These are phyloP conservation scores for Cordilura impudica DNA, from an alignment of 2,888 invertebrate genomes.

Conservation along the genomic window DNA sequence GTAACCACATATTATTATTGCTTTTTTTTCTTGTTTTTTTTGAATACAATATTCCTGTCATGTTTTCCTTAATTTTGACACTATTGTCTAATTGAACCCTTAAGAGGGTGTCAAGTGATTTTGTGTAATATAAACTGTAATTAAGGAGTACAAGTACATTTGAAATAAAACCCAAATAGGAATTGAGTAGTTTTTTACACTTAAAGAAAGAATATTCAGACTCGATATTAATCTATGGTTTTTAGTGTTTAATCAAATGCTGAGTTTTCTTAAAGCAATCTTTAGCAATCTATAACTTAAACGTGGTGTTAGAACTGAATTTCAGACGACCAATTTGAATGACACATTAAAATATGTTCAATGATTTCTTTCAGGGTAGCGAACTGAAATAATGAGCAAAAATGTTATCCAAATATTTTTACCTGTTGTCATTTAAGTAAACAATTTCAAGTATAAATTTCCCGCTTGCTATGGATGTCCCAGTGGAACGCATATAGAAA, in stretches of 20 bases:
- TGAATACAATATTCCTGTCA: conserved; percentile 15
- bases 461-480: conserved; percentile 23
- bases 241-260: too few relatives aligned
- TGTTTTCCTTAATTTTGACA: conserved; percentile 23
- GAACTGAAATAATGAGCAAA: conserved; percentile 22
- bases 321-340: too few relatives aligned
- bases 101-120: conserved; percentile 18
- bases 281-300: too few relatives aligned
- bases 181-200: conserved; percentile 28
- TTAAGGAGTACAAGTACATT: background rate
- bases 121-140: conserved; percentile 41
- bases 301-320: too few relatives aligned
- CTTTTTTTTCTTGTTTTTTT: conserved; percentile 8
- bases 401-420: conserved; percentile 17
- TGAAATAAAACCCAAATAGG: background rate
- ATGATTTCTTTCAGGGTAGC: conserved; percentile 8
- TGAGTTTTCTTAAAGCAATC: too few relatives aligned
- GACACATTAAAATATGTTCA: too few relatives aligned
- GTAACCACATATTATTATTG: background rate
- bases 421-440: conserved; percentile 34
- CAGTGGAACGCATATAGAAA: background rate
- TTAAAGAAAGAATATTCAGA: too few relatives aligned
- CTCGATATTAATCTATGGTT: too few relatives aligned
- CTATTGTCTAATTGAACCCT: conserved; percentile 11
- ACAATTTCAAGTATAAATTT: conserved; percentile 19